These are phyloP conservation scores for Drosophila ficusphila DNA, from an alignment of 1,140 invertebrate species.

Conservation along the genomic window DNA sequence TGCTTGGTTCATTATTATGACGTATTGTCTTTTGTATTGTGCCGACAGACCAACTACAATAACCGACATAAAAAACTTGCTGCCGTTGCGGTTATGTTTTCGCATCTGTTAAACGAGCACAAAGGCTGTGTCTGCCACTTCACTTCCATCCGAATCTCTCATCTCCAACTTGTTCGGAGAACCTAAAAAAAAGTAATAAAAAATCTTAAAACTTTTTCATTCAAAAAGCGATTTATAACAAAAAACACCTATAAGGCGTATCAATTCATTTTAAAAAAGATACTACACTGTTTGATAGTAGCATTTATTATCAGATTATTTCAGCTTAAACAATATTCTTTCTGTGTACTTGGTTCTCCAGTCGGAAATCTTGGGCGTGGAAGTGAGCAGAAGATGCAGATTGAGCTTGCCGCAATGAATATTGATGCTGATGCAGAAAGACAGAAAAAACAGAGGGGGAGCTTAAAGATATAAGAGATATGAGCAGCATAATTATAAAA, in stretches of 20 bases:
- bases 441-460: slow-evolving; percentile 11
- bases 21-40: slow-evolving; percentile 51
- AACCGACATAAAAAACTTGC: slow-evolving; percentile 20
- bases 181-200: background rate
- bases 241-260: background rate
- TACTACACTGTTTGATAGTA: background rate
- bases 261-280: background rate
- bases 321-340: background rate
- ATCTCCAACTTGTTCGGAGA: slow-evolving; percentile 15
- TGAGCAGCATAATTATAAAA: slow-evolving; percentile 29
- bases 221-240: background rate
- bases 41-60: slow-evolving; percentile 24
- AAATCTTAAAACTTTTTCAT: background rate
- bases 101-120: slow-evolving; percentile 24
- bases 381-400: slow-evolving; percentile 15
- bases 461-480: slow-evolving; percentile 34
- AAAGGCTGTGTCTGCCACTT: slow-evolving; percentile 19
- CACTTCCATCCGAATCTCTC: slow-evolving; percentile 9
- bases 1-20: slow-evolving; percentile 49
- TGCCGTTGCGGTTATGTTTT: slow-evolving; percentile 46
- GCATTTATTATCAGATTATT: background rate
- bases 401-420: slow-evolving; percentile 31
- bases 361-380: slow-evolving; percentile 13
- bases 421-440: slow-evolving; percentile 41
- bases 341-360: slow-evolving; percentile 4